Percentiles rank a stretch among this genome's conserved stretches.
Evolutionary conservation across 2,797 vertebrate genomes (phyloP).

Genomic region (Halcyon leucocephala): DNA sequence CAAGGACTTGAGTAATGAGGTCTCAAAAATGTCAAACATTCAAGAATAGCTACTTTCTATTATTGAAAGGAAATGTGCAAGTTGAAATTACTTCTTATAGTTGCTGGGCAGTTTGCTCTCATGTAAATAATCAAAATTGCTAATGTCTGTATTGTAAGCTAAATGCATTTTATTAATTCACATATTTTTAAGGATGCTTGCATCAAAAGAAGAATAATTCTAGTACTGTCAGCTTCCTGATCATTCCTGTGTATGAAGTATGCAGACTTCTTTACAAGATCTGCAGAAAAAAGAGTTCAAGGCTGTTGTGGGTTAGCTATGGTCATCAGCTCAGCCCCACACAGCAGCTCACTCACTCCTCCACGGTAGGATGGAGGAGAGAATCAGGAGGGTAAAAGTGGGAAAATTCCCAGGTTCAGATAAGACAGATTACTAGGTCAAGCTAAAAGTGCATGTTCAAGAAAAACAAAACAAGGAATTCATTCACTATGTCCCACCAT

Average conservation of each 20-base stretch:
- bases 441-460: neutral
- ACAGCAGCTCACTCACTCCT: neutral
- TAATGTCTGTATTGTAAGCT: neutral
- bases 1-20: neutral
- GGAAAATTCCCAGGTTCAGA: neutral
- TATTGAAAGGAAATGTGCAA: neutral
- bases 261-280: neutral
- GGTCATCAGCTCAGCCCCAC: neutral
- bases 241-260: neutral
- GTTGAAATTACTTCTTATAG: neutral
- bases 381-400: neutral
- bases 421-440: neutral
- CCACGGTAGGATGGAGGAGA: neutral
- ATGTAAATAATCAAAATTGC: neutral
- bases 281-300: neutral
- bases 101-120: neutral
- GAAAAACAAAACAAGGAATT: neutral
- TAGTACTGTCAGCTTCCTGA: neutral
- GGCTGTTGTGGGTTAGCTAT: neutral
- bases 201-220: neutral
- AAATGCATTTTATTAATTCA: neutral
- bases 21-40: neutral
- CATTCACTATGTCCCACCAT: accelerated
- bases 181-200: neutral
- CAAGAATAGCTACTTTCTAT: neutral